These are phyloP conservation scores for Calameuta pallipes DNA, from an alignment of 2,888 invertebrate genomes.

Conservation along the genomic window DNA sequence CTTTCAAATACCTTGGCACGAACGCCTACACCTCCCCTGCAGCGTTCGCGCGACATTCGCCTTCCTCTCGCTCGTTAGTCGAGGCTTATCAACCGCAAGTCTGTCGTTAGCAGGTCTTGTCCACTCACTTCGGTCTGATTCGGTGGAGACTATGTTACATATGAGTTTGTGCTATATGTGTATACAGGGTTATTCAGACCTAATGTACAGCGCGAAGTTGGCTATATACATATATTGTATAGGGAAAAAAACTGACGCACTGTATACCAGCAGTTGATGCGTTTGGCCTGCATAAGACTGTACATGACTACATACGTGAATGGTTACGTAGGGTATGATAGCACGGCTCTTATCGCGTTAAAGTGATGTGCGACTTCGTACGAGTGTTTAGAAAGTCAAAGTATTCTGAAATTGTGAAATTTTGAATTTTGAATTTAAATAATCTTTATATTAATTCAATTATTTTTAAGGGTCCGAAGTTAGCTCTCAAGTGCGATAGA, in stretches of 20 bases:
- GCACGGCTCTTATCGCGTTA: background rate
- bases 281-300: no score
- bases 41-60: background rate
- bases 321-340: background rate
- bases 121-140: slow-evolving; percentile 42
- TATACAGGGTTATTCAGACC: background rate
- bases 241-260: background rate
- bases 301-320: background rate
- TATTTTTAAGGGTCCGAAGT: no score
- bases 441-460: no score
- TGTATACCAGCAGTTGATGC: background rate
- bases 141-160: slow-evolving; percentile 3
- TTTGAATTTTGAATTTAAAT: background rate
- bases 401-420: background rate
- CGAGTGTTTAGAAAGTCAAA: background rate
- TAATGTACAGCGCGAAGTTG: background rate
- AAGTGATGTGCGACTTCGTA: background rate
- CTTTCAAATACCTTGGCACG: slow-evolving; percentile 12
- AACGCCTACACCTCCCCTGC: slow-evolving; percentile 10
- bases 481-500: no score
- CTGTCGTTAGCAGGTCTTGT: slow-evolving; percentile 16
- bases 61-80: slow-evolving; percentile 1
- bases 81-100: slow-evolving; percentile 8
- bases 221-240: background rate
- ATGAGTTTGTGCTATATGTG: background rate